phyloP scores from a whole-genome alignment of 1,140 invertebrate species.

The Thalassaphorura encarpata region DNA sequence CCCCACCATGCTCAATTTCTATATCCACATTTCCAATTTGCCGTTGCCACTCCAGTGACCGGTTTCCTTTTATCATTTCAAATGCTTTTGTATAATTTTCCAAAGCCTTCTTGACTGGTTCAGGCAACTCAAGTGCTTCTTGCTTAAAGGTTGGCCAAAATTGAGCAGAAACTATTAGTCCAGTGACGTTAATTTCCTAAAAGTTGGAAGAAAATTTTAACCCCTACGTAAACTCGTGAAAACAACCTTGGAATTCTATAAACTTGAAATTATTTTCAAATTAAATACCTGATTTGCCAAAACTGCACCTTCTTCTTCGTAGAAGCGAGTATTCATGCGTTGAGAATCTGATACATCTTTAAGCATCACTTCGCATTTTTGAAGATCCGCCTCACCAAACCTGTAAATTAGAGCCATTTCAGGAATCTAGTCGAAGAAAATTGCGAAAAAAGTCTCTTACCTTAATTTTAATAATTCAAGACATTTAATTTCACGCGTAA shows the following conservation, averaged over 20 bases:
- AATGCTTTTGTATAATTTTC: conserved; percentile 82
- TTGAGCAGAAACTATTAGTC: conserved; percentile 90
- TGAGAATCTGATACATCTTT: conserved; percentile 88
- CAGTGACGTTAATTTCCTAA: conserved; percentile 57
- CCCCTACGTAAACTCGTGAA: too few species aligned
- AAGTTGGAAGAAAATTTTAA: not conserved
- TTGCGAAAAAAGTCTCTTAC: conserved; percentile 31
- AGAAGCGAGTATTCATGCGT: conserved; percentile 42
- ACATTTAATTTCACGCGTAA: conserved; percentile 85
- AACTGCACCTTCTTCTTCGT: conserved; percentile 74
- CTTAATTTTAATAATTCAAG: conserved; percentile 85
- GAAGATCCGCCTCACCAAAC: conserved; percentile 91
- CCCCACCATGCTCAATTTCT: conserved; percentile 78
- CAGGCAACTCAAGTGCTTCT: conserved; percentile 78
- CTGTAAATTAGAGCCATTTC: conserved; percentile 37
- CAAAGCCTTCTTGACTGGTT: conserved; percentile 66
- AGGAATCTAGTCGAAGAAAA: not conserved
- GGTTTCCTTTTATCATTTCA: conserved; percentile 85
- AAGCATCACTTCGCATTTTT: conserved; percentile 98
- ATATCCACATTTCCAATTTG: conserved; percentile 85
- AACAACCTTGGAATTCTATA: too few species aligned
- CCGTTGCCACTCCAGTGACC: conserved; percentile 87
- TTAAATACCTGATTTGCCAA: not conserved
- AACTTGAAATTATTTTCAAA: conserved; percentile 35
- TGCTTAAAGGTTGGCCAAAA: conserved; percentile 98